Evolutionary conservation across 2,797 vertebrate species (phyloP).

Genomic region (Sebastes vulpes): DNA sequence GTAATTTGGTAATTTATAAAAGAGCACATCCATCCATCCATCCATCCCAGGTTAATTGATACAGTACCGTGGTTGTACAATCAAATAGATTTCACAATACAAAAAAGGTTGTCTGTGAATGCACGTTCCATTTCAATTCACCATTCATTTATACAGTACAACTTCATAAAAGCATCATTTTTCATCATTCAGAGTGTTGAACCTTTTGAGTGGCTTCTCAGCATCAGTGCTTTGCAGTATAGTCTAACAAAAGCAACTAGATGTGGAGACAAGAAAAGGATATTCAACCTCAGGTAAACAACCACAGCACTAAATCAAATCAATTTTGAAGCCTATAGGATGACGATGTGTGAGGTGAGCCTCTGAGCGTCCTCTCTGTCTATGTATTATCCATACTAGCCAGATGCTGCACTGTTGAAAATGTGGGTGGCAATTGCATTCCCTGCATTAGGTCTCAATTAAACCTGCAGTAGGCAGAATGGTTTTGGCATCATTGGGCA

Average conservation of each 20-base stretch:
- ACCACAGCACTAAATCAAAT: not conserved
- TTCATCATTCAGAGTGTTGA: not conserved
- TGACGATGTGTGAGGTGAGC: not conserved
- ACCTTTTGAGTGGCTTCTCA: not conserved
- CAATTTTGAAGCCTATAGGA: not conserved
- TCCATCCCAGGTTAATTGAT: not conserved
- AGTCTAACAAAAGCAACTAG: not conserved
- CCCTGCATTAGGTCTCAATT: not conserved
- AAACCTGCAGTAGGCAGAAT: not conserved
- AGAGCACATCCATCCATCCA: not conserved
- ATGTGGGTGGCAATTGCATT: not conserved
- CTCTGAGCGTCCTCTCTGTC: not conserved
- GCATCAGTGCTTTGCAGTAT: not conserved
- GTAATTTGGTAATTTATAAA: not conserved
- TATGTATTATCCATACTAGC: not conserved
- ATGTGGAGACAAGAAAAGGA: not conserved
- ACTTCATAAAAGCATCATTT: not conserved
- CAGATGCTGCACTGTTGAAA: not conserved
- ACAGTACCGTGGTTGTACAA: not conserved
- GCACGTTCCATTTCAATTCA: not conserved
- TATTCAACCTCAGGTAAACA: not conserved
- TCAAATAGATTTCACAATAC: not conserved
- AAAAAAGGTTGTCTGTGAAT: not conserved
- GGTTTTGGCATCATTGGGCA: no score
- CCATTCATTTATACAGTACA: not conserved